These are phyloP conservation scores for Brachionus koreanus DNA, from an alignment of 1,140 invertebrate species.

Conservation along the genomic window DNA sequence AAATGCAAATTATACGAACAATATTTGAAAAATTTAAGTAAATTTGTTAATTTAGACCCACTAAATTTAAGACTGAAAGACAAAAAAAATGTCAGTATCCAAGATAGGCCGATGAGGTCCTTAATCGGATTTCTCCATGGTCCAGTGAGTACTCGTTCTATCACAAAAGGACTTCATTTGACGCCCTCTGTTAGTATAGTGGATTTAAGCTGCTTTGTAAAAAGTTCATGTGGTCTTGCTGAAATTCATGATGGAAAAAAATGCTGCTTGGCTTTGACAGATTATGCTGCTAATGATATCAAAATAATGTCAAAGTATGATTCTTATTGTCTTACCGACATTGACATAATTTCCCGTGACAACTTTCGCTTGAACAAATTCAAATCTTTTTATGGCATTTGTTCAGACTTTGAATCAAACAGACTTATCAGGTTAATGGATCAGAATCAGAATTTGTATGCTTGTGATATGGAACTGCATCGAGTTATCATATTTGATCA, in stretches of 20 bases:
- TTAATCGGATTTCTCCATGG: background rate
- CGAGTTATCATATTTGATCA: slow-evolving; percentile 26
- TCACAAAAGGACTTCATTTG: background rate
- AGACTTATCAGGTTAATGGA: background rate
- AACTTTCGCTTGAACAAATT: slow-evolving; percentile 13
- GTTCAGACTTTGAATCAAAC: background rate
- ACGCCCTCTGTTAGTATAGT: background rate
- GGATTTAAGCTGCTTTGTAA: background rate
- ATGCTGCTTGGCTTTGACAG: background rate
- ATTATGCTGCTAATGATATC: slow-evolving; percentile 5
- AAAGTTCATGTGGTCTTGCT: slow-evolving; percentile 32
- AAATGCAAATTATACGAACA: slow-evolving; percentile 31
- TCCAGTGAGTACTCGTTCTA: background rate
- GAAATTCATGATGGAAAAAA: slow-evolving; percentile 5
- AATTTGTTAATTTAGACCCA: background rate
- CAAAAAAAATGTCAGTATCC: background rate
- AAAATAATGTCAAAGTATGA: slow-evolving; percentile 14
- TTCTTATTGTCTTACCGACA: background rate
- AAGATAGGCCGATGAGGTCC: background rate
- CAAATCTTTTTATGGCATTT: slow-evolving; percentile 27
- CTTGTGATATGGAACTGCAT: slow-evolving; percentile 43
- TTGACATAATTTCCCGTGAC: background rate
- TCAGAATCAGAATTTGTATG: background rate
- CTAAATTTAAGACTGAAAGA: background rate
- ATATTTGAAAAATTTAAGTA: background rate